Percentiles rank a stretch among this genome's conserved stretches.
phyloP scores from a whole-genome alignment of 2,113 vertebrate species.

The Brachypteracias leptosomus region DNA sequence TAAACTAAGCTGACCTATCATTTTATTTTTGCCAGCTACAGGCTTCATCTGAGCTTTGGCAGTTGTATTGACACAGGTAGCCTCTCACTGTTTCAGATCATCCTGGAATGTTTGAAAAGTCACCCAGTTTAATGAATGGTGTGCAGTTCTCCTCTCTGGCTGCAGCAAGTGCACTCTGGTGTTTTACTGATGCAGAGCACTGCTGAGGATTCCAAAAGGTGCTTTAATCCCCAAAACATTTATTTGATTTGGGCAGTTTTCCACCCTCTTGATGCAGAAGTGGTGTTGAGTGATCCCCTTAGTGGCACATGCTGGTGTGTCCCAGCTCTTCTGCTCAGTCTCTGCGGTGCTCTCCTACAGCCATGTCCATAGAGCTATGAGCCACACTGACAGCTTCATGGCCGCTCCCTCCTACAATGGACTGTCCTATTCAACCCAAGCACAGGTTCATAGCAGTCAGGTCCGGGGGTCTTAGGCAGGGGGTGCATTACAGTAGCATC shows the following conservation, averaged over 20 bases:
- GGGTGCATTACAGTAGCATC: neutral
- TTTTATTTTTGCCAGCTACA: neutral
- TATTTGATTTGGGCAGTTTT: neutral
- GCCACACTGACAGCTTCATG: rapidly evolving
- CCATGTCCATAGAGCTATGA: neutral
- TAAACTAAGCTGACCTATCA: neutral
- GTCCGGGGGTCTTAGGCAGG: neutral
- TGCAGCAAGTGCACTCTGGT: neutral
- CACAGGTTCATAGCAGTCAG: rapidly evolving
- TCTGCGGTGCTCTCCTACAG: neutral
- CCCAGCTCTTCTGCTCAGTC: rapidly evolving
- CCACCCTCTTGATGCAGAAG: rapidly evolving
- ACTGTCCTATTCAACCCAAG: rapidly evolving
- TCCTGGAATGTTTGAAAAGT: neutral
- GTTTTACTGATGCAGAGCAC: neutral
- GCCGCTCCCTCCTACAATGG: rapidly evolving
- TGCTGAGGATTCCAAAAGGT: neutral
- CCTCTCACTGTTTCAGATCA: neutral
- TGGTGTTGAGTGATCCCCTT: neutral
- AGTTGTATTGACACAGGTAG: neutral
- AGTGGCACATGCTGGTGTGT: rapidly evolving
- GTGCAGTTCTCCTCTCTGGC: neutral
- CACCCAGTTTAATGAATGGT: rapidly evolving
- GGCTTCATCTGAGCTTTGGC: neutral
- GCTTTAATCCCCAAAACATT: neutral